Conservation (phyloP, 2,113 vertebrate species). For the Crotalus tigris region DNA sequence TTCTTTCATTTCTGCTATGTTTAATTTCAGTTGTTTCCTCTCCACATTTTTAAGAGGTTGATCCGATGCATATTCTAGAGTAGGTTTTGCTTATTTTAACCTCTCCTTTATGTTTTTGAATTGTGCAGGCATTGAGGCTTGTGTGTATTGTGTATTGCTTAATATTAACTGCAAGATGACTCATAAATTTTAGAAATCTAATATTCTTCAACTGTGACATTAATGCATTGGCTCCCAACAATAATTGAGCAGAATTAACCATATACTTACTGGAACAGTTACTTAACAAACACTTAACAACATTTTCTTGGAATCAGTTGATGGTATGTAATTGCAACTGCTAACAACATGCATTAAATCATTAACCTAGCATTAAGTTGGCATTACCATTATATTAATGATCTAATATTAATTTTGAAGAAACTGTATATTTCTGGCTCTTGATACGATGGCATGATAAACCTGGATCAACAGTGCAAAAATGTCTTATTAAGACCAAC, state of each 20-base stretch:
- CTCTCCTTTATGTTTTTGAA: background rate
- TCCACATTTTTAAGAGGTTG: background rate
- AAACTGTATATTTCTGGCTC: background rate
- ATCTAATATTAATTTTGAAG: background rate
- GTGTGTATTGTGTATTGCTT: background rate
- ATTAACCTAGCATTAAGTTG: background rate
- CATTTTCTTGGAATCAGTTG: background rate
- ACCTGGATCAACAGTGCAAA: background rate
- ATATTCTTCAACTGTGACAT: background rate
- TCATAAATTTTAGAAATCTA: background rate
- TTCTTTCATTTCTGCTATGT: background rate
- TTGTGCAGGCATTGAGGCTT: background rate
- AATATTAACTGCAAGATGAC: background rate
- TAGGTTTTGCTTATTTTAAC: background rate
- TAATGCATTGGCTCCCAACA: background rate
- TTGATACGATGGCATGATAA: background rate
- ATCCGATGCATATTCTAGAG: background rate
- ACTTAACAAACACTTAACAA: background rate
- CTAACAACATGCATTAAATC: background rate
- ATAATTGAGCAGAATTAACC: background rate
- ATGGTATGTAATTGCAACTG: background rate
- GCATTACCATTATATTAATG: background rate
- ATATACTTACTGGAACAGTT: background rate
- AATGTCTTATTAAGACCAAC: no score
- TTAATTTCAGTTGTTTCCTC: background rate